A percentile compares a stretch with the other conserved stretches of the same genome.
These are phyloP conservation scores for Potamilus streckersoni DNA, from an alignment of 1,140 invertebrate genomes.

Conservation along the genomic window DNA sequence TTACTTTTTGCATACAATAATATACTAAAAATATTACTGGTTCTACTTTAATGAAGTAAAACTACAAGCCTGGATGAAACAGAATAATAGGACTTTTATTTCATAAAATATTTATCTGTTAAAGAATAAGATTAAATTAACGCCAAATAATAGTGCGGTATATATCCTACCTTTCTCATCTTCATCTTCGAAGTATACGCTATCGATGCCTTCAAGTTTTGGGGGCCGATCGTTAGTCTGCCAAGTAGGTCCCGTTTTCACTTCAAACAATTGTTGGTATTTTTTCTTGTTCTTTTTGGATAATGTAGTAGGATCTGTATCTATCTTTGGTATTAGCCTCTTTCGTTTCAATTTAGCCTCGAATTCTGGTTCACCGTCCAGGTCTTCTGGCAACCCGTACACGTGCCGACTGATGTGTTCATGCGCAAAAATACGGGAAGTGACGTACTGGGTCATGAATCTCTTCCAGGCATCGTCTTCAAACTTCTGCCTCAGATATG, in stretches of 20 bases:
- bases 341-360: not conserved
- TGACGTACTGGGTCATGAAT: slow-evolving; percentile 55
- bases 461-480: slow-evolving; percentile 42
- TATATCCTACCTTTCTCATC: slow-evolving; percentile 40
- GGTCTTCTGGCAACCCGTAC: slow-evolving; percentile 49
- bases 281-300: slow-evolving; percentile 32
- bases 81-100: too few species aligned
- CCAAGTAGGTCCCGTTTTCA: slow-evolving; percentile 25
- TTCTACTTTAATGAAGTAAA: too few species aligned
- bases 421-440: slow-evolving; percentile 42
- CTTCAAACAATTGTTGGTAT: slow-evolving; percentile 41
- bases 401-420: slow-evolving; percentile 39
- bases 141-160: too few species aligned
- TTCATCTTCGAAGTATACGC: slow-evolving; percentile 35
- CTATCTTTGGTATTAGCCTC: slow-evolving; percentile 7
- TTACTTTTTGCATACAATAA: too few species aligned
- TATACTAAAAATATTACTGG: too few species aligned
- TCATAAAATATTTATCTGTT: too few species aligned
- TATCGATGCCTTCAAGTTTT: slow-evolving; percentile 55
- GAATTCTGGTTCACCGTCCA: not conserved
- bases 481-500: slow-evolving; percentile 42
- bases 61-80: too few species aligned
- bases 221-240: slow-evolving; percentile 25
- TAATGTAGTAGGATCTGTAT: slow-evolving; percentile 1
- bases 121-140: too few species aligned